phyloP scores from a whole-genome alignment of 1,140 invertebrate genomes.

The Wiebesia pumilae region DNA sequence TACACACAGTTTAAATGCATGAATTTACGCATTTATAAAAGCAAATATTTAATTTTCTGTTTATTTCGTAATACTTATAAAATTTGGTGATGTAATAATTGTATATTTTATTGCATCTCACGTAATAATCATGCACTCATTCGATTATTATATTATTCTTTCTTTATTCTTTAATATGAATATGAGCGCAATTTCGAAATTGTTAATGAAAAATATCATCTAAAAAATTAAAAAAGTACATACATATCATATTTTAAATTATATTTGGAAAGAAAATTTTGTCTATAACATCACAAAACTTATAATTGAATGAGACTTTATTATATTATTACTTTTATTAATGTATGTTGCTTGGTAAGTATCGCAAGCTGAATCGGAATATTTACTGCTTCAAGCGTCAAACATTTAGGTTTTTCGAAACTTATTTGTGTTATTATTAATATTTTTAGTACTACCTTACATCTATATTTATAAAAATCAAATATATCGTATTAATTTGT shows the following conservation, averaged over 20 bases:
- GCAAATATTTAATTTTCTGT: neutral
- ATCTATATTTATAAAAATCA: constrained; percentile 25
- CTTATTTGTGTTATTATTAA: constrained; percentile 19
- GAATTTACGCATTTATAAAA: no score
- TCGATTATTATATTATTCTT: neutral
- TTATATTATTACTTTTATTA: constrained; percentile 29
- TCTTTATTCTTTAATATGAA: neutral
- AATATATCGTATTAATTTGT: constrained; percentile 40
- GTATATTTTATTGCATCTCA: neutral
- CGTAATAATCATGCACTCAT: constrained; percentile 1
- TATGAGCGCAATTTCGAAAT: neutral
- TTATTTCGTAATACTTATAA: constrained; percentile 29
- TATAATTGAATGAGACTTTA: constrained; percentile 19
- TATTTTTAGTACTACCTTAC: constrained; percentile 40
- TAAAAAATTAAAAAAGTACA: constrained; percentile 6
- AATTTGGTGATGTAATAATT: neutral
- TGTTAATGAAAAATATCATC: neutral
- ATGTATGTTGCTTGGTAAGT: neutral
- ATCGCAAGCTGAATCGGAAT: constrained; percentile 36
- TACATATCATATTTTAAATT: neutral
- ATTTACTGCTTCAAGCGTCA: constrained; percentile 32
- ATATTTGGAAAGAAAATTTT: constrained; percentile 20
- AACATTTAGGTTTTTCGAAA: constrained; percentile 26
- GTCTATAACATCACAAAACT: neutral
- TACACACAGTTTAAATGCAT: no score